These are phyloP conservation scores for Gobio occitaniae DNA, from an alignment of 2,797 vertebrate genomes.

Conservation along the genomic window DNA sequence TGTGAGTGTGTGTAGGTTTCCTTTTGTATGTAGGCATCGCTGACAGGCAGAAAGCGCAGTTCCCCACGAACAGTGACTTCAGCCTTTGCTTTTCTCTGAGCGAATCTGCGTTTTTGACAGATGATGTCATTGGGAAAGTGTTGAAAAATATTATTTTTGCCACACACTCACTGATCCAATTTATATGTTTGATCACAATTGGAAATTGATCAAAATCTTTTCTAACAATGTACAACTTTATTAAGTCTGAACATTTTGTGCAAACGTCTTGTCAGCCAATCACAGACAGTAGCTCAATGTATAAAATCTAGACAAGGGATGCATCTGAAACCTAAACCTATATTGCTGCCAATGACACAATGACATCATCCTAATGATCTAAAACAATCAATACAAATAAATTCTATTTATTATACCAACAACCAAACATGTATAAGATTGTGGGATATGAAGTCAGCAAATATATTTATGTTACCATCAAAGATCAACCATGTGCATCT, in stretches of 20 bases:
- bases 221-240: background rate
- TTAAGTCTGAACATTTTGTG: background rate
- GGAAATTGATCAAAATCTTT: background rate
- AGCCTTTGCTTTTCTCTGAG: background rate
- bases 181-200: background rate
- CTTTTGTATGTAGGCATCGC: background rate
- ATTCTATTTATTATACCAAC: no score
- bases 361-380: background rate
- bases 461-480: background rate
- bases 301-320: background rate
- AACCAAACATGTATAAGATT: background rate
- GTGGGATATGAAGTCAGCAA: background rate
- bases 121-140: background rate
- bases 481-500: background rate
- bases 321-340: background rate
- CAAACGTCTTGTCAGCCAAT: background rate
- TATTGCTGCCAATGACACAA: background rate
- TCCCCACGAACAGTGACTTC: background rate
- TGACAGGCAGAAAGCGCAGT: background rate
- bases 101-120: background rate
- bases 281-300: background rate
- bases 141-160: background rate
- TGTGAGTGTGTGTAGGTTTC: slow-evolving; percentile 14
- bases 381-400: background rate
- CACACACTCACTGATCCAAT: background rate